These are phyloP conservation scores for Zosterops japonicus DNA, from an alignment of 2,113 vertebrate genomes.

Conservation along the genomic window DNA sequence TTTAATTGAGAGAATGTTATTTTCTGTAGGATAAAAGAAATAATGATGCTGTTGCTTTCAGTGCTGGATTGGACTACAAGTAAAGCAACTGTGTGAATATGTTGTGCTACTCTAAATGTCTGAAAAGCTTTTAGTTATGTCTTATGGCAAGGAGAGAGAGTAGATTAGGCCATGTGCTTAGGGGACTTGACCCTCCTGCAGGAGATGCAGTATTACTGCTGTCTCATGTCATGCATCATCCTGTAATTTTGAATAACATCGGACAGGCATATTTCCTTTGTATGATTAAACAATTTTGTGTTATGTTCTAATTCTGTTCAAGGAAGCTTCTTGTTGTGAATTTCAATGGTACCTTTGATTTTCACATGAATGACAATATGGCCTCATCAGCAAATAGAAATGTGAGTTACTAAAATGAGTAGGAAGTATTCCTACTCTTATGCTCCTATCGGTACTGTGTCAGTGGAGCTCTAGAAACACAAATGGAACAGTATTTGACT, in stretches of 20 bases:
- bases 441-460: background rate
- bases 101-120: background rate
- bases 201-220: constrained; percentile 36
- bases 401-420: background rate
- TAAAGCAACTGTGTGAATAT: background rate
- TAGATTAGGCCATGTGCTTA: background rate
- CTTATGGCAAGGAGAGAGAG: background rate
- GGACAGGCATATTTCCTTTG: background rate
- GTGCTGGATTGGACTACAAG: background rate
- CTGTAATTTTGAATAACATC: background rate
- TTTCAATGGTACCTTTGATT: background rate
- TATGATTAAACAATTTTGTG: background rate
- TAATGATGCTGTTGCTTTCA: background rate
- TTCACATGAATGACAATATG: background rate
- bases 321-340: background rate
- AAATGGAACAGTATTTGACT: background rate
- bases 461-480: background rate
- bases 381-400: background rate
- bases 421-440: background rate
- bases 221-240: constrained; percentile 27
- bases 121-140: background rate
- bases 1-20: background rate
- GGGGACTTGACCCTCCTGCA: background rate
- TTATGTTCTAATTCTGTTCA: background rate
- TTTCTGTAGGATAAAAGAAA: background rate